Evolutionary conservation across 30 jellyfish, hydroid and myxozoan genomes (phyloP).

Genomic region (Cassiopea andromeda): DNA sequence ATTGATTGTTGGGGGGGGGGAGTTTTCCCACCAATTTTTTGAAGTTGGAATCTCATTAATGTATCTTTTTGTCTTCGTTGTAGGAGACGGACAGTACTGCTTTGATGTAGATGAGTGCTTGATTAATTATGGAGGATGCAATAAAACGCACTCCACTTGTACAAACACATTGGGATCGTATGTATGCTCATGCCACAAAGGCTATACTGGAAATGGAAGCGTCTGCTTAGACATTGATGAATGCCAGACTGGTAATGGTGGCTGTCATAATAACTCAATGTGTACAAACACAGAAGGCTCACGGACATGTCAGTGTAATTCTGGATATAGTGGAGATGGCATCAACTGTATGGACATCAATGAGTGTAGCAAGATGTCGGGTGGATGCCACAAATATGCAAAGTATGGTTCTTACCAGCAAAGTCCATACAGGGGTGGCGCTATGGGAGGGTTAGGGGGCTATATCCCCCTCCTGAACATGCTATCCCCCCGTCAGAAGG

Average conservation of each 20-base stretch:
- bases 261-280: conserved; percentile 49
- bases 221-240: conserved; percentile 68
- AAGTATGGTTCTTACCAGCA: neutral
- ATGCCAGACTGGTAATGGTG: conserved; percentile 47
- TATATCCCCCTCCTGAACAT: too few relatives aligned
- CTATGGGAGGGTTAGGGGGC: too few relatives aligned
- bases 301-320: conserved; percentile 49
- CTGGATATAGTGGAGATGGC: conserved; percentile 66
- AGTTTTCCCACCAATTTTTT: too few relatives aligned
- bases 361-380: conserved; percentile 44
- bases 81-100: conserved; percentile 46
- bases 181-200: conserved; percentile 53
- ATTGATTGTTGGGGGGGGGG: too few relatives aligned
- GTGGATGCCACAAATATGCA: conserved; percentile 77
- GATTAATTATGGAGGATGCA: conserved; percentile 41
- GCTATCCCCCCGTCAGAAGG: too few relatives aligned
- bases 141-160: conserved; percentile 36
- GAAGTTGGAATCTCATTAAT: too few relatives aligned
- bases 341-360: conserved; percentile 40
- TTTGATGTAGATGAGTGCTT: conserved; percentile 68
- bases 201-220: conserved; percentile 70
- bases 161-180: conserved; percentile 65
- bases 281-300: conserved; percentile 67
- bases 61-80: neutral
- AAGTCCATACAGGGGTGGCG: too few relatives aligned